phyloP scores from a whole-genome alignment of 1,140 invertebrate genomes.

The Camponotus floridanus region DNA sequence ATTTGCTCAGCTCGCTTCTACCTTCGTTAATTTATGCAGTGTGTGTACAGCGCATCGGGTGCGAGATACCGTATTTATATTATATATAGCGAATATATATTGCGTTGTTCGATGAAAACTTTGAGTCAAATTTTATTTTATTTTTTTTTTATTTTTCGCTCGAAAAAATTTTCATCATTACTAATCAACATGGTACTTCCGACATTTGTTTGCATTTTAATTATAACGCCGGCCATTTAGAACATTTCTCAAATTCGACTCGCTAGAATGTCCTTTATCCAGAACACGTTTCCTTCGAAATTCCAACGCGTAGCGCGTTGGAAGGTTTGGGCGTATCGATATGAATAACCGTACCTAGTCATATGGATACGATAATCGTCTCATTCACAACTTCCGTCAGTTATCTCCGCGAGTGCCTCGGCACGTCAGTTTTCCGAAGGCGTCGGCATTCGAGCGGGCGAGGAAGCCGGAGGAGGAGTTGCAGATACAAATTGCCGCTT shows the following conservation, averaged over 20 bases:
- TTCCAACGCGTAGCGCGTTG: not conserved
- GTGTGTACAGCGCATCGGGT: constrained; percentile 53
- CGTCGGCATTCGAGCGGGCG: constrained; percentile 1
- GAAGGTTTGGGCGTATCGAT: constrained; percentile 4
- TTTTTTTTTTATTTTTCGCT: not conserved
- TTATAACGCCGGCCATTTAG: not conserved
- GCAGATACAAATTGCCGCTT: constrained; percentile 63
- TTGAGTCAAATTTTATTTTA: not conserved
- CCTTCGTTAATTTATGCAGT: constrained; percentile 62
- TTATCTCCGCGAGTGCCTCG: constrained; percentile 13
- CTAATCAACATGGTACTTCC: not conserved
- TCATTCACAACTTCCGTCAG: constrained; percentile 39
- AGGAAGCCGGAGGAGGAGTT: constrained; percentile 32
- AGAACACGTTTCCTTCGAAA: not conserved
- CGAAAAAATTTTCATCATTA: not conserved
- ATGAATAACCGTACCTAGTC: constrained; percentile 6
- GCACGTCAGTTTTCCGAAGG: constrained; percentile 48
- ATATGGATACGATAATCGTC: constrained; percentile 28
- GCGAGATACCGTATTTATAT: constrained; percentile 56
- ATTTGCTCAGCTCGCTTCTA: constrained; percentile 58
- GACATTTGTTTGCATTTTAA: too few species aligned
- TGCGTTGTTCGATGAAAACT: constrained; percentile 1
- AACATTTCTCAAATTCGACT: not conserved
- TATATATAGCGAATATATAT: constrained; percentile 21
- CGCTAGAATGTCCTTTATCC: not conserved